Percentiles rank a stretch among this genome's conserved stretches.
phyloP scores from a whole-genome alignment of 2,888 invertebrate genomes.

The Mesorhabditis spiculigera region DNA sequence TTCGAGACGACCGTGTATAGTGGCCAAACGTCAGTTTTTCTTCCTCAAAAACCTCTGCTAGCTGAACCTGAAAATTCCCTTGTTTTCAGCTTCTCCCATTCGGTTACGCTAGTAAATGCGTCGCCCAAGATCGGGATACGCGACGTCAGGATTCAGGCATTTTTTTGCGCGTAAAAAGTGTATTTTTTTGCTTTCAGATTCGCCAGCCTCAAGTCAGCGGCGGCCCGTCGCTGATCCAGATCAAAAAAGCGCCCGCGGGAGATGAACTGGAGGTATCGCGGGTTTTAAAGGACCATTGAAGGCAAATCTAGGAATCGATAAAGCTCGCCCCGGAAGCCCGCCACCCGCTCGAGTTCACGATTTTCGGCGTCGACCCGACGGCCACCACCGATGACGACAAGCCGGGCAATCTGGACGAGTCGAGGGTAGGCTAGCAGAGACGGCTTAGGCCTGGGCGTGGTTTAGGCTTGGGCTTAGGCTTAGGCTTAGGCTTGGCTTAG shows the following conservation, averaged over 20 bases:
- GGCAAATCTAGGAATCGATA: too few relatives aligned
- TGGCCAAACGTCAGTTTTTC: constrained; percentile 44
- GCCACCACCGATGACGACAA: constrained; percentile 45
- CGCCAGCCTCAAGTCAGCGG: constrained; percentile 28
- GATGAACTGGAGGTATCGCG: constrained; percentile 8
- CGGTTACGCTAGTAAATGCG: constrained; percentile 42
- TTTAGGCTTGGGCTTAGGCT: too few relatives aligned
- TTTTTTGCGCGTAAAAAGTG: background rate
- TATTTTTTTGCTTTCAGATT: constrained; percentile 8
- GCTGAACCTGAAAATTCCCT: too few relatives aligned
- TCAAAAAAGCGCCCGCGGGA: constrained; percentile 18
- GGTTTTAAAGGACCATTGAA: too few relatives aligned
- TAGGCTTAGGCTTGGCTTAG: too few relatives aligned
- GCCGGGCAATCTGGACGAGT: background rate
- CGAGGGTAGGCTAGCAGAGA: background rate
- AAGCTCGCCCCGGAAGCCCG: constrained; percentile 30
- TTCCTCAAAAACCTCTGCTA: too few relatives aligned
- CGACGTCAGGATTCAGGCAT: background rate
- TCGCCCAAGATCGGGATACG: background rate
- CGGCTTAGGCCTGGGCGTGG: too few relatives aligned
- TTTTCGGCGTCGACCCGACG: constrained; percentile 56
- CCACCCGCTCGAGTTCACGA: constrained; percentile 40
- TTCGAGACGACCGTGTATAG: constrained; percentile 52
- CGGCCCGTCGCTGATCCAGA: constrained; percentile 45
- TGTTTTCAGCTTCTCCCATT: constrained; percentile 42